These are phyloP conservation scores for Orussus abietinus DNA, from an alignment of 1,140 invertebrate genomes.

Conservation along the genomic window DNA sequence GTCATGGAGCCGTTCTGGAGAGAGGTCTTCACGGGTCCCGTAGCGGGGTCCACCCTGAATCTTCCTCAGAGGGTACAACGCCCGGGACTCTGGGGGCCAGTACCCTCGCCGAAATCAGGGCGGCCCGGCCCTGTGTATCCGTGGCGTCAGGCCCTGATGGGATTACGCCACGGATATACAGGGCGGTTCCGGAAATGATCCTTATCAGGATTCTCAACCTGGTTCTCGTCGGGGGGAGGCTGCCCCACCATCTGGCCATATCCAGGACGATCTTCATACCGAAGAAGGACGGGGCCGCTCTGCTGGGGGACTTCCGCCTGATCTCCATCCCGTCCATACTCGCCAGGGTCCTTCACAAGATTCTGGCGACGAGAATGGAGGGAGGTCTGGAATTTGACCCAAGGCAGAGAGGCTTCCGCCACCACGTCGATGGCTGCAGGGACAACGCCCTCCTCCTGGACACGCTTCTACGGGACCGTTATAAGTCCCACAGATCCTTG, in stretches of 20 bases:
- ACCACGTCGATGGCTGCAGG: conserved; percentile 17
- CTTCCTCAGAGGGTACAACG: neutral
- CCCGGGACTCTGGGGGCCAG: neutral
- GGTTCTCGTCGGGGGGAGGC: neutral
- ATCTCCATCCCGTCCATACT: conserved; percentile 40
- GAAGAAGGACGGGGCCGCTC: conserved; percentile 23
- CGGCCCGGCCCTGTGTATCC: neutral
- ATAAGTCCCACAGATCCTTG: too few relatives aligned
- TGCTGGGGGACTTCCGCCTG: conserved; percentile 36
- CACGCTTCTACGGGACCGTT: conserved; percentile 8
- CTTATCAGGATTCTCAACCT: conserved; percentile 12
- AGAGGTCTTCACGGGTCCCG: neutral
- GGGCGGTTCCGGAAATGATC: neutral
- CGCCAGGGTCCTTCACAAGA: conserved; percentile 31
- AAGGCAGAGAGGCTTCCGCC: conserved; percentile 19
- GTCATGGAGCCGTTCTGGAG: conserved; percentile 12
- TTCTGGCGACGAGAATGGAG: conserved; percentile 30
- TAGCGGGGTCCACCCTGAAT: too few relatives aligned
- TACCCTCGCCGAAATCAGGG: neutral
- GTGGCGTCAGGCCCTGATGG: conserved; percentile 18
- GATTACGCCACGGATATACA: neutral
- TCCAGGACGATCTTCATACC: conserved; percentile 23
- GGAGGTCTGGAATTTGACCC: neutral
- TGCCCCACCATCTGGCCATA: conserved; percentile 8
- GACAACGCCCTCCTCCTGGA: conserved; percentile 18